Percentiles rank a stretch among this genome's conserved stretches.
phyloP scores from a whole-genome alignment of 2,113 vertebrate species.

The Rhizomys pruinosus region DNA sequence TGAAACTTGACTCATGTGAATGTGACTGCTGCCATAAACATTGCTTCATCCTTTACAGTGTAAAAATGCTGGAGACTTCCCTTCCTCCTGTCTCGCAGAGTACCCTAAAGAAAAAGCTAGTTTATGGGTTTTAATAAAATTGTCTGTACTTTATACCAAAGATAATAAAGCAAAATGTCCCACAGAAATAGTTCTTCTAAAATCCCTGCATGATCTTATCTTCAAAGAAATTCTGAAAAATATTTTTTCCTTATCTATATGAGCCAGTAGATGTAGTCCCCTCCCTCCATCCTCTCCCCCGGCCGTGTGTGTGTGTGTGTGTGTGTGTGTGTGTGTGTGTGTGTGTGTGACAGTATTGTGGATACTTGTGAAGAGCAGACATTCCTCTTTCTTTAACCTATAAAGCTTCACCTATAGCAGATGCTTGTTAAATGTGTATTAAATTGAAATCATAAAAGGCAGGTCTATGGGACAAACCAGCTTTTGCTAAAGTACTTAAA shows the following conservation, averaged over 20 bases:
- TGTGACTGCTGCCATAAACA: neutral
- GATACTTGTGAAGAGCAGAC: too few relatives aligned
- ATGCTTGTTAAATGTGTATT: neutral
- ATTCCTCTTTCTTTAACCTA: too few relatives aligned
- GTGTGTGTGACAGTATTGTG: too few relatives aligned
- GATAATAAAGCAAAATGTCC: neutral
- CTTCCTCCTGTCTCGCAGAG: neutral
- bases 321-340: too few relatives aligned
- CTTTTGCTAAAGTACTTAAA: constrained; percentile 42
- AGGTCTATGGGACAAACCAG: neutral
- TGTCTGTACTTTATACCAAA: neutral
- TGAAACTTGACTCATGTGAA: neutral
- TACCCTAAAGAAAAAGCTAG: neutral
- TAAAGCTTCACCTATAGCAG: too few relatives aligned
- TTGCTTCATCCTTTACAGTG: neutral
- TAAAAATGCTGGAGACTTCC: constrained; percentile 2
- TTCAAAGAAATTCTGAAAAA: constrained; percentile 27
- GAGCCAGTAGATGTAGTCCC: neutral
- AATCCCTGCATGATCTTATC: neutral
- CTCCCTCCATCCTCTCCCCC: neutral
- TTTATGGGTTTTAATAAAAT: constrained; percentile 56
- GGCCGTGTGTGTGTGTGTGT: too few relatives aligned
- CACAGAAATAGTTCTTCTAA: neutral
- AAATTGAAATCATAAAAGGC: constrained; percentile 36
- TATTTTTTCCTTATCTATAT: constrained; percentile 2